A percentile compares a stretch with the other conserved stretches of the same genome.
Evolutionary conservation across 2,113 vertebrate genomes (phyloP).

Genomic region (Sinocyclocheilus anshuiensis): DNA sequence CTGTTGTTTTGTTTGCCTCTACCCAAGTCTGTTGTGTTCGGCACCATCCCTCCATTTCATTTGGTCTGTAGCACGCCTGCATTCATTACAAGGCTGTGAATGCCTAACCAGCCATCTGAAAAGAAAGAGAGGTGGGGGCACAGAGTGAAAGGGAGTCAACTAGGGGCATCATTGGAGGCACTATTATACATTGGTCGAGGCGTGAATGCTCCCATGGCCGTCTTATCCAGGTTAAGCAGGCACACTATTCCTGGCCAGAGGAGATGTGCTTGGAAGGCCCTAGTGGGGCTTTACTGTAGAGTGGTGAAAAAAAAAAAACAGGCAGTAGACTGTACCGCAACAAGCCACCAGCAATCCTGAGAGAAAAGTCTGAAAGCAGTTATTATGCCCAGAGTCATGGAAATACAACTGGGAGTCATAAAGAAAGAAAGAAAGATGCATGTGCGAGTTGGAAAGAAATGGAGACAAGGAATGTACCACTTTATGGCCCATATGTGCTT

Average conservation of each 20-base stretch:
- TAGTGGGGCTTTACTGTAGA: conserved; percentile 26
- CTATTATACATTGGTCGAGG: conserved; percentile 70
- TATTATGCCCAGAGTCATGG: conserved; percentile 65
- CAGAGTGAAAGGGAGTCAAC: conserved; percentile 54
- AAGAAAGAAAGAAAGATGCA: neutral
- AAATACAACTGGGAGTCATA: conserved; percentile 32
- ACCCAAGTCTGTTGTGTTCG: conserved; percentile 32
- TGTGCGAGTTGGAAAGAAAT: neutral
- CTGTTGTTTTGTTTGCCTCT: conserved; percentile 10
- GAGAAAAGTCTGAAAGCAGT: conserved; percentile 71
- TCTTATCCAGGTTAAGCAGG: conserved; percentile 74
- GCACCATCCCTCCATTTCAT: conserved; percentile 10
- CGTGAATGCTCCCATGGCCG: conserved; percentile 64
- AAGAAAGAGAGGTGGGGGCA: conserved; percentile 40
- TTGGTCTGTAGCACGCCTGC: conserved; percentile 51
- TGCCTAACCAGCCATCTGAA: conserved; percentile 66
- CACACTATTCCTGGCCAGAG: conserved; percentile 69
- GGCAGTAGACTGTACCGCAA: conserved; percentile 19
- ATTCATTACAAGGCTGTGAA: conserved; percentile 71
- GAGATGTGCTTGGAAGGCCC: conserved; percentile 57
- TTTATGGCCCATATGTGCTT: neutral
- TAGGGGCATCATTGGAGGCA: conserved; percentile 47
- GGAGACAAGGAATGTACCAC: neutral
- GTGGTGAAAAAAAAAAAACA: neutral
- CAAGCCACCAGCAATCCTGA: conserved; percentile 56